These are phyloP conservation scores for Melanotaenia nigrans DNA, from an alignment of 2,797 vertebrate genomes.

Conservation along the genomic window DNA sequence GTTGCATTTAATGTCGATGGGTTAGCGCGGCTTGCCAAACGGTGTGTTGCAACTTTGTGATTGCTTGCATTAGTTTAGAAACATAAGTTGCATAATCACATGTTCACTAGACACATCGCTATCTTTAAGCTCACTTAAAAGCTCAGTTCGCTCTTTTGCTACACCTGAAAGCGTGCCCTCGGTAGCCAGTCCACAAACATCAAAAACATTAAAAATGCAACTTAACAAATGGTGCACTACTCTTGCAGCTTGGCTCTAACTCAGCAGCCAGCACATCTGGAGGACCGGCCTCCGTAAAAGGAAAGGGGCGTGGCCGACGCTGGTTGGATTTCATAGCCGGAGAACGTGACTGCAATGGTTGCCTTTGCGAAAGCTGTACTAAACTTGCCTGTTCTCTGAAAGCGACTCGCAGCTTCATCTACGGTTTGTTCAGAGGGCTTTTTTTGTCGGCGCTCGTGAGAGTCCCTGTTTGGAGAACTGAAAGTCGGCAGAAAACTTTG, in stretches of 20 bases:
- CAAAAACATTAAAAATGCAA: slow-evolving; percentile 10
- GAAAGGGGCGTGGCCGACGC: slow-evolving; percentile 73
- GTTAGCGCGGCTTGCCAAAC: slow-evolving; percentile 10
- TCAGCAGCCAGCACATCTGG: slow-evolving; percentile 70
- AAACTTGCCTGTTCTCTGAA: slow-evolving; percentile 70
- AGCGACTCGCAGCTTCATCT: slow-evolving; percentile 45
- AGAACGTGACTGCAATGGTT: slow-evolving; percentile 83
- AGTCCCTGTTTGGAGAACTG: slow-evolving; percentile 33
- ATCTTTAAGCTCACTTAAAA: slow-evolving; percentile 26
- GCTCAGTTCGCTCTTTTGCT: slow-evolving; percentile 15
- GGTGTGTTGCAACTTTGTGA: slow-evolving; percentile 25
- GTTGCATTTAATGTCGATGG: neutral
- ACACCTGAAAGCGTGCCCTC: neutral
- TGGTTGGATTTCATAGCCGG: slow-evolving; percentile 72
- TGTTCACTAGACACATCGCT: slow-evolving; percentile 7
- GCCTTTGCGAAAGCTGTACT: slow-evolving; percentile 61
- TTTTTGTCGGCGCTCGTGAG: slow-evolving; percentile 17
- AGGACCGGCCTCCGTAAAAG: slow-evolving; percentile 60
- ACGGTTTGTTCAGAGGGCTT: slow-evolving; percentile 8
- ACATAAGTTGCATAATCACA: slow-evolving; percentile 40
- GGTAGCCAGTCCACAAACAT: neutral
- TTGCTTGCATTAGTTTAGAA: slow-evolving; percentile 30
- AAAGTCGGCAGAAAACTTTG: slow-evolving; percentile 63
- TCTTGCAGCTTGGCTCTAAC: slow-evolving; percentile 1
- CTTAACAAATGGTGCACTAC: neutral